These are phyloP conservation scores for Pelosia muscerda DNA, from an alignment of 2,888 invertebrate species.

Conservation along the genomic window DNA sequence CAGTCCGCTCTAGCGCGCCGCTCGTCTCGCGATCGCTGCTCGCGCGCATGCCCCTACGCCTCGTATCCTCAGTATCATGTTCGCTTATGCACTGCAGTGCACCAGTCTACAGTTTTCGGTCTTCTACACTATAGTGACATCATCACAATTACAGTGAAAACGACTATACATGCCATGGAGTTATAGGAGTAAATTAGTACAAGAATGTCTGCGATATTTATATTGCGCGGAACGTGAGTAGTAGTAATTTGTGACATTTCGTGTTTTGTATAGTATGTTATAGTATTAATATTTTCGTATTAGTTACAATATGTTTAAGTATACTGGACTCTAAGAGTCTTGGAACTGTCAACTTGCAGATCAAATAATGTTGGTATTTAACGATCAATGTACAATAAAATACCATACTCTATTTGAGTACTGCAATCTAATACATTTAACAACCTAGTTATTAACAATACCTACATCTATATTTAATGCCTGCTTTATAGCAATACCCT, in stretches of 20 bases:
- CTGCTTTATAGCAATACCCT: too few relatives aligned
- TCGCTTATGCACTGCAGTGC: conserved; percentile 30
- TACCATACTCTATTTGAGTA: neutral
- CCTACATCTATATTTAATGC: too few relatives aligned
- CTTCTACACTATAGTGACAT: conserved; percentile 34
- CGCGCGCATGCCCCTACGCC: conserved; percentile 48
- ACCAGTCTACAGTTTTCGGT: conserved; percentile 24
- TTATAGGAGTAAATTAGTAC: conserved; percentile 25
- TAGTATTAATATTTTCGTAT: neutral
- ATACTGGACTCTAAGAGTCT: too few relatives aligned
- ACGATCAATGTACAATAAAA: neutral
- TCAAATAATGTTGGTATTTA: neutral
- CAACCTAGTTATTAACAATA: neutral
- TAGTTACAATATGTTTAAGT: neutral
- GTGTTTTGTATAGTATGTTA: conserved; percentile 21
- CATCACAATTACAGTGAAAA: conserved; percentile 38
- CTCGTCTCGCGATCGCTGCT: conserved; percentile 60
- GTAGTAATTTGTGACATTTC: conserved; percentile 22
- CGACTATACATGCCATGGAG: conserved; percentile 21
- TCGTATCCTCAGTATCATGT: conserved; percentile 36
- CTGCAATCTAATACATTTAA: too few relatives aligned
- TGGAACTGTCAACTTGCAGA: neutral
- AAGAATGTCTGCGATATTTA: conserved; percentile 32
- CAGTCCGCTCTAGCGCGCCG: conserved; percentile 66
- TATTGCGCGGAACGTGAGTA: conserved; percentile 41